Evolutionary conservation across 2,113 vertebrate genomes (phyloP).

Genomic region (Bombycilla garrulus): DNA sequence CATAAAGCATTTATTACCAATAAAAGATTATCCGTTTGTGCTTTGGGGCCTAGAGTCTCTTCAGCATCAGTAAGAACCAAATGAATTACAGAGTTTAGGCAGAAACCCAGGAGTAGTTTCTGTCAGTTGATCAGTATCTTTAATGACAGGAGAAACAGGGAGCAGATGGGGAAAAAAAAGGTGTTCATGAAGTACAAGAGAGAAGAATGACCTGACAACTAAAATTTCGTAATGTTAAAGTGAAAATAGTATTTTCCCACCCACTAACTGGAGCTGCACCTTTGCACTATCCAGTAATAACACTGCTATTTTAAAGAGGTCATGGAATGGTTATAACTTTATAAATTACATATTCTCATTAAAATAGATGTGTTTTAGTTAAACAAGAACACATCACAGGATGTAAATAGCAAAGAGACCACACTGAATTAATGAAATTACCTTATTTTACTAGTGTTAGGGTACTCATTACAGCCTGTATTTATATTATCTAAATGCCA

Average conservation of each 20-base stretch:
- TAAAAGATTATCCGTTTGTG: neutral
- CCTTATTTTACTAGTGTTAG: neutral
- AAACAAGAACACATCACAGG: neutral
- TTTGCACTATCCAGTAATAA: neutral
- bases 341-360: neutral
- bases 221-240: neutral
- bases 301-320: neutral
- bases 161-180: too few species aligned
- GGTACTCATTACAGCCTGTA: neutral
- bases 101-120: neutral
- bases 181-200: neutral
- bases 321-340: neutral
- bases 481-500: neutral
- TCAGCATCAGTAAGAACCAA: neutral
- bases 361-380: neutral
- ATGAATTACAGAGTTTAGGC: neutral
- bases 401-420: neutral
- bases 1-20: neutral
- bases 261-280: neutral
- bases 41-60: neutral
- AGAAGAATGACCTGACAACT: neutral
- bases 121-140: neutral
- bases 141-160: neutral
- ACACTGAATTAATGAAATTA: neutral
- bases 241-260: neutral